Evolutionary conservation across 2,888 invertebrate genomes (phyloP).

Genomic region (Cheilosia vulpina): DNA sequence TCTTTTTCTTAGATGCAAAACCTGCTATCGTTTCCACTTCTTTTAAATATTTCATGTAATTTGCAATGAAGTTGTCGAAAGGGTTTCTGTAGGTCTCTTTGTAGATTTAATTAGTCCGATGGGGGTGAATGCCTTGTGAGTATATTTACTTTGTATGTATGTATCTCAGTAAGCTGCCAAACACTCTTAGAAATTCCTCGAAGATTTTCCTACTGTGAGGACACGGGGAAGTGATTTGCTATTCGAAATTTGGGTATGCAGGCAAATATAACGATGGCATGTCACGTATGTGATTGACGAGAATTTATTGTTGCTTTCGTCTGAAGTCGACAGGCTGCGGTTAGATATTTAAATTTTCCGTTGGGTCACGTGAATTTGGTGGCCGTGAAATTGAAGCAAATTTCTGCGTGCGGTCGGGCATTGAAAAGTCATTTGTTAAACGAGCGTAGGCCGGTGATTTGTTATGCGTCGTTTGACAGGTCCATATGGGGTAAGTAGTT

Average conservation of each 20-base stretch:
- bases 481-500: too few relatives aligned
- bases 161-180: constrained; percentile 40
- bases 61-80: constrained; percentile 69
- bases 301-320: constrained; percentile 78
- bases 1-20: not conserved
- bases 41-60: constrained; percentile 68
- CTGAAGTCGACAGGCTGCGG: constrained; percentile 49
- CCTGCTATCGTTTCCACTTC: constrained; percentile 3
- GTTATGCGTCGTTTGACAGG: constrained; percentile 10
- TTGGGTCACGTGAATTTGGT: constrained; percentile 5
- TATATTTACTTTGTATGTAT: constrained; percentile 7
- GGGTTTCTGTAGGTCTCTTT: constrained; percentile 28
- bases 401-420: not conserved
- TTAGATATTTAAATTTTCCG: constrained; percentile 12
- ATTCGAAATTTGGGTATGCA: constrained; percentile 15
- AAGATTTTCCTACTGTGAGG: constrained; percentile 20
- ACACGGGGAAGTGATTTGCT: constrained; percentile 10
- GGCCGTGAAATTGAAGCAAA: constrained; percentile 44
- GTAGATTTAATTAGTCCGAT: constrained; percentile 63
- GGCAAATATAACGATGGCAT: constrained; percentile 53
- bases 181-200: not conserved
- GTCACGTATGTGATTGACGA: constrained; percentile 80
- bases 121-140: constrained; percentile 4
- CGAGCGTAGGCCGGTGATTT: not conserved
- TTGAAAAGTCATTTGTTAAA: constrained; percentile 40